A percentile compares a stretch with the other conserved stretches of the same genome.
These are phyloP conservation scores for Drosophila ustulata DNA, from an alignment of 2,888 invertebrate genomes.

Conservation along the genomic window DNA sequence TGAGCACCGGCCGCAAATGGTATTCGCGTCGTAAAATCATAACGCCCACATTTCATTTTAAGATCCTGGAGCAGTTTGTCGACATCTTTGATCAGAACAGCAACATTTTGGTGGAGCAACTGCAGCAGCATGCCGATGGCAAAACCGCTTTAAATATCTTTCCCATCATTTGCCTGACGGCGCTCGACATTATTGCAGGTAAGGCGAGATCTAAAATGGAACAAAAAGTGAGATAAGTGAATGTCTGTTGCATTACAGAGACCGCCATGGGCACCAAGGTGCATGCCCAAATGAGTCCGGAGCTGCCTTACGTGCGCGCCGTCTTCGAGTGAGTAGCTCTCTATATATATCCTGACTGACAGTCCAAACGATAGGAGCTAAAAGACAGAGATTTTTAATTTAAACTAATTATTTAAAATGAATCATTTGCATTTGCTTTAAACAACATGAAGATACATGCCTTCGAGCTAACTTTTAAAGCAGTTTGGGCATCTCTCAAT, in stretches of 20 bases:
- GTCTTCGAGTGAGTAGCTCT: slow-evolving; percentile 87
- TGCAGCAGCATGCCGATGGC: slow-evolving; percentile 85
- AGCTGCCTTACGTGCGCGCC: slow-evolving; percentile 90
- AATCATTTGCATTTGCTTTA: too few species aligned
- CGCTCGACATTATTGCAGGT: slow-evolving; percentile 87
- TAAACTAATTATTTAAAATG: too few species aligned
- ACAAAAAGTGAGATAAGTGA: not conserved
- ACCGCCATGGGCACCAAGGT: slow-evolving; percentile 82
- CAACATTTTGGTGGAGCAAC: slow-evolving; percentile 86
- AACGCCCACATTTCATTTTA: slow-evolving; percentile 91
- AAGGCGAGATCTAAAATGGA: not conserved
- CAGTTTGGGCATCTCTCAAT: too few species aligned
- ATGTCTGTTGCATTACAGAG: slow-evolving; percentile 52
- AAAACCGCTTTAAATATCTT: slow-evolving; percentile 86
- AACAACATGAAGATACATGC: too few species aligned
- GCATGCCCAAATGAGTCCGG: slow-evolving; percentile 87
- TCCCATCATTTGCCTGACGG: slow-evolving; percentile 87
- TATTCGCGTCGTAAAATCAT: slow-evolving; percentile 89
- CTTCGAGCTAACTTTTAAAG: too few species aligned
- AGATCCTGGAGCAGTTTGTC: slow-evolving; percentile 90
- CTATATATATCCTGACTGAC: too few species aligned
- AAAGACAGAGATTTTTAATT: too few species aligned
- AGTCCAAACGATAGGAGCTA: too few species aligned
- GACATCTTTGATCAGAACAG: slow-evolving; percentile 89
- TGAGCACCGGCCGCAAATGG: slow-evolving; percentile 87